A percentile compares a stretch with the other conserved stretches of the same genome.
phyloP scores from a whole-genome alignment of 92 coral and sea anemone species.

The Umimayanthus chanpuru region DNA sequence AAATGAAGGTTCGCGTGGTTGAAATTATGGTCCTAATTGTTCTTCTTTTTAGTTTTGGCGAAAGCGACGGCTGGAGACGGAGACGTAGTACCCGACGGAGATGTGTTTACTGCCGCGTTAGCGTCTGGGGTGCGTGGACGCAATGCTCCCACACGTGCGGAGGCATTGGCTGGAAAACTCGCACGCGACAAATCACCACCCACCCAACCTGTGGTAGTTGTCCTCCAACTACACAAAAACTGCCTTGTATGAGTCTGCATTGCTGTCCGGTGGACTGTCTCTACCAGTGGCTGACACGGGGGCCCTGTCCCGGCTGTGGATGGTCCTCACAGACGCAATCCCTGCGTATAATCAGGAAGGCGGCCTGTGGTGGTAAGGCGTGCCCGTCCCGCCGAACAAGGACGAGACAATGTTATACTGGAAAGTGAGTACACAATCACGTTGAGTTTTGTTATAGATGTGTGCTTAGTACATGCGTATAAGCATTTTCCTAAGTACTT shows the following conservation, averaged over 20 bases:
- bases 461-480: too few species aligned
- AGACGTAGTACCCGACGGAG: constrained; percentile 64
- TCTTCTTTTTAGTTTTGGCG: too few species aligned
- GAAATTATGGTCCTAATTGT: too few species aligned
- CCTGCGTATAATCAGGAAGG: neutral
- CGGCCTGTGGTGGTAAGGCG: neutral
- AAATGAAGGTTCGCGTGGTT: too few species aligned
- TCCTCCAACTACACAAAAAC: constrained; percentile 2
- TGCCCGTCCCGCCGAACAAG: neutral
- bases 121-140: constrained; percentile 72
- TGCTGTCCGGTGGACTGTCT: constrained; percentile 19
- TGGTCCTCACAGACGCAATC: neutral
- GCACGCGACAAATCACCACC: constrained; percentile 48
- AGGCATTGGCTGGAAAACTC: constrained; percentile 48
- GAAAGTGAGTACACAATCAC: neutral
- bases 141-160: constrained; percentile 68
- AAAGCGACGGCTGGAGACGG: neutral
- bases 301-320: constrained; percentile 9
- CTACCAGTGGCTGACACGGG: neutral
- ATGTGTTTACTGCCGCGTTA: constrained; percentile 61
- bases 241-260: neutral
- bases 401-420: neutral
- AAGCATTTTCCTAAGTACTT: too few species aligned
- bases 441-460: too few species aligned
- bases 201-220: constrained; percentile 64